Conservation (phyloP, 1,140 invertebrate species). For the Rhizoglyphus robini region DNA sequence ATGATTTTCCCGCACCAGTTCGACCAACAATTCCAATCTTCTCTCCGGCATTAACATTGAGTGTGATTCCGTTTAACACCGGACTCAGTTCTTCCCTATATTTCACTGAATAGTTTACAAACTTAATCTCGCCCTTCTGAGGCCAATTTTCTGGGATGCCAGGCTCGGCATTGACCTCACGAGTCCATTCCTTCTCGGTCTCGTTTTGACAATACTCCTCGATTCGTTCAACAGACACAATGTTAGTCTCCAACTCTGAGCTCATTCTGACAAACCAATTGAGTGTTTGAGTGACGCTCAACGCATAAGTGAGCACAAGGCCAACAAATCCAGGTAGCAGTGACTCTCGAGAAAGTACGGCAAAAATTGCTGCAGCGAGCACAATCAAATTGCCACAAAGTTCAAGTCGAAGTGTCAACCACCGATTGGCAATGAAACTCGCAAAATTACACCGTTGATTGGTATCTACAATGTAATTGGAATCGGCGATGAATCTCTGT, state of each 20-base stretch:
- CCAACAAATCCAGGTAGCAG: conserved; percentile 61
- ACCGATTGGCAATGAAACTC: conserved; percentile 68
- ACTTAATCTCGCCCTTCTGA: conserved; percentile 26
- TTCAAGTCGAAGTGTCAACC: conserved; percentile 77
- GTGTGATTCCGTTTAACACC: conserved; percentile 31
- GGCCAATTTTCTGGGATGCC: conserved; percentile 27
- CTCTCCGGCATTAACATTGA: conserved; percentile 31
- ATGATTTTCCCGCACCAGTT: conserved; percentile 45
- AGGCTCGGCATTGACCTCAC: not conserved
- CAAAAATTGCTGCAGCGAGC: conserved; percentile 71
- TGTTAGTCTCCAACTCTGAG: conserved; percentile 91
- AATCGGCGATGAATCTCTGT: conserved; percentile 49
- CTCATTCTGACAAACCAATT: conserved; percentile 96
- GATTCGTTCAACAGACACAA: conserved; percentile 92
- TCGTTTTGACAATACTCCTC: conserved; percentile 82
- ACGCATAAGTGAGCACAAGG: conserved; percentile 72
- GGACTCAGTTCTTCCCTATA: conserved; percentile 31
- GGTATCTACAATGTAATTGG: conserved; percentile 64
- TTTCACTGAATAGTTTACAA: conserved; percentile 29
- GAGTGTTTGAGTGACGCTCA: conserved; percentile 79
- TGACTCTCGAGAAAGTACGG: conserved; percentile 56
- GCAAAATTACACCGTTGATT: conserved; percentile 80
- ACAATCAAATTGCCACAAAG: conserved; percentile 85
- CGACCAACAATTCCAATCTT: conserved; percentile 43
- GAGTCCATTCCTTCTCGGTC: conserved; percentile 34